These are phyloP conservation scores for Papilio xuthus DNA, from an alignment of 1,140 invertebrate genomes.

Conservation along the genomic window DNA sequence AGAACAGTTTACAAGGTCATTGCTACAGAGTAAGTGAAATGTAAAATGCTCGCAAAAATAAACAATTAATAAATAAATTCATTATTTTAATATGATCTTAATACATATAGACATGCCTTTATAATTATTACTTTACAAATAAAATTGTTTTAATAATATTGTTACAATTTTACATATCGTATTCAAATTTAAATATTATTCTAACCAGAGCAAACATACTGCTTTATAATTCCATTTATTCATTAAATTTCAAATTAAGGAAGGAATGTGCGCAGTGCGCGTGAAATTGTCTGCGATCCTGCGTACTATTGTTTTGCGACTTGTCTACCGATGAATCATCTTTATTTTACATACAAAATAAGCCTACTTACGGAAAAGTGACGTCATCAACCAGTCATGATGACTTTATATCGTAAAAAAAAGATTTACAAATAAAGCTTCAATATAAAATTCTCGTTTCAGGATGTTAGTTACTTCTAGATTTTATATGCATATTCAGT, in stretches of 20 bases:
- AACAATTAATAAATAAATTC: background rate
- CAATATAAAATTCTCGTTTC: too few species aligned
- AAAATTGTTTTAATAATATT: background rate
- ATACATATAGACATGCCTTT: too few species aligned
- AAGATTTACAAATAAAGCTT: too few species aligned
- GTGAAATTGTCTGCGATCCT: conserved; percentile 26
- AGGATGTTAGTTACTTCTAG: too few species aligned
- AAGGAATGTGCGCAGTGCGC: background rate
- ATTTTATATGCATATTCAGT: too few species aligned
- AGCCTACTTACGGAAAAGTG: background rate
- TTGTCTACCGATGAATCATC: background rate
- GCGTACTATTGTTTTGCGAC: background rate
- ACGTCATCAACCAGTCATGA: background rate
- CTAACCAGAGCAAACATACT: conserved; percentile 1
- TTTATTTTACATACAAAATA: background rate
- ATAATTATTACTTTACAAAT: too few species aligned
- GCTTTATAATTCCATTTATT: background rate
- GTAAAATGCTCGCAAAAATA: background rate
- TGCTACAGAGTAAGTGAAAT: background rate
- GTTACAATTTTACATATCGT: background rate
- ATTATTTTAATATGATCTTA: background rate
- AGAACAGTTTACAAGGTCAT: background rate
- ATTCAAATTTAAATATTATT: background rate
- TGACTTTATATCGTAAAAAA: too few species aligned
- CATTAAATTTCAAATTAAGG: conserved; percentile 16